Base-by-base conservation (phyloP, 2,797 vertebrate species). In the Gadopsis marmoratus region DNA sequence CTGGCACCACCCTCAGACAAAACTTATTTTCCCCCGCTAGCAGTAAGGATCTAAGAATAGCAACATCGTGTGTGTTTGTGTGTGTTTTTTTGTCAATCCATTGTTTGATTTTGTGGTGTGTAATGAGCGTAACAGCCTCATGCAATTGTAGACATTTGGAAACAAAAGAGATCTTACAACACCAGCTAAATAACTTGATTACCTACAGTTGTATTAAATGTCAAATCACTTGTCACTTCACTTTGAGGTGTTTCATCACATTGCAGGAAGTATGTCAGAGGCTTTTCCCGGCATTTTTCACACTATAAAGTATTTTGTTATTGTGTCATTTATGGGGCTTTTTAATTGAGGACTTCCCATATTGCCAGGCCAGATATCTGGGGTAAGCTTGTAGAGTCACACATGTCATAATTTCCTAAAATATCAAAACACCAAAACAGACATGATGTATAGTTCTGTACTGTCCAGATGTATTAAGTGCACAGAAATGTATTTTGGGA, bases 361-460 rank as follows among this genome's bases (percentile, higher is more conserved):
- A 37, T 68, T 77, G 19, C 63, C 4, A 0, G 1, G 4, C 3
- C 4, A 16, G 45, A 59, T 39, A 73, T 54, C 14, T 78, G 51
- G 58, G 5, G 31, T 66, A 72, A 82, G 62, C 23, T 6, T 51
- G 17, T 29, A 16, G 6, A 56, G 33, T 64, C 48, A 16, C n/a
- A 47, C 4, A 12, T 41, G 26, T 69, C 51, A 33, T 56, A 2
- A 67, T 54, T 53, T 51, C 37, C 43, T 72, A n/a, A 23, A 53
- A 50, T 19, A 37, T 5, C 5, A 35, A 54, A 61, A 37, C 21
- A 60, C 31, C 5, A 2, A 9, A 9, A 37, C 37, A 37, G 8
- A 37, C 37, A 37, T 37, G 8, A 2, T 39, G 0, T 11, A 19
- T 43, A 41, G 3, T 39, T 56, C 13, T 48, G 21, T 33, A 31